These are phyloP conservation scores for Calonectris borealis DNA, from an alignment of 2,113 vertebrate genomes.

Conservation along the genomic window DNA sequence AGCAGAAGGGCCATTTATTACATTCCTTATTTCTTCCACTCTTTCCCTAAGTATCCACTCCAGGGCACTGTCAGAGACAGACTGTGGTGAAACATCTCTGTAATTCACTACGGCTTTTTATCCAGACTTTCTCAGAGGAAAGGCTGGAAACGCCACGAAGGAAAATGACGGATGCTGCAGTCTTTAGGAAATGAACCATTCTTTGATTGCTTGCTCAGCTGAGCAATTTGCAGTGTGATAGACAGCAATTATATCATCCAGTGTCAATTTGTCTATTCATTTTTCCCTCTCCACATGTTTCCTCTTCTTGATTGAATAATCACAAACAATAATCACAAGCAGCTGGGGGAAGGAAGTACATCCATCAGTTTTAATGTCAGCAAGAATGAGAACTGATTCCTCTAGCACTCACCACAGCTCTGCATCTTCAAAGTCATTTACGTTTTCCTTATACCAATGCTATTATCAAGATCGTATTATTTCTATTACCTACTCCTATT, in stretches of 20 bases:
- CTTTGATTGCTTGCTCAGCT: constrained; percentile 55
- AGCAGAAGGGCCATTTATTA: neutral
- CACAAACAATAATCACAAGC: constrained; percentile 54
- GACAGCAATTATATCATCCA: constrained; percentile 55
- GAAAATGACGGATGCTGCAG: constrained; percentile 29
- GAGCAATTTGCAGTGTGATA: constrained; percentile 41
- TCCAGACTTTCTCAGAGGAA: neutral
- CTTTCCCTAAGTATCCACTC: neutral
- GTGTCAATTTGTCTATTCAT: constrained; percentile 51
- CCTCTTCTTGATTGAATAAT: constrained; percentile 62
- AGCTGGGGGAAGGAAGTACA: constrained; percentile 61
- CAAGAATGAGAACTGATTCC: constrained; percentile 35
- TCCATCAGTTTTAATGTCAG: constrained; percentile 50
- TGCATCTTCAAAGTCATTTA: neutral
- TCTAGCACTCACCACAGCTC: neutral
- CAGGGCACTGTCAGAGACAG: neutral
- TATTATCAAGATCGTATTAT: neutral
- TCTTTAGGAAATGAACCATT: constrained; percentile 51
- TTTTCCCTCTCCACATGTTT: constrained; percentile 51
- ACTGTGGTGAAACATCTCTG: neutral
- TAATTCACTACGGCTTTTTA: neutral
- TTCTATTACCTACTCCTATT: neutral
- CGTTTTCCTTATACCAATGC: neutral
- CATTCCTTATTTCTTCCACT: neutral
- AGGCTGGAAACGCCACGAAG: neutral